These are phyloP conservation scores for Cyclophora punctaria DNA, from an alignment of 2,888 invertebrate species.

Conservation along the genomic window DNA sequence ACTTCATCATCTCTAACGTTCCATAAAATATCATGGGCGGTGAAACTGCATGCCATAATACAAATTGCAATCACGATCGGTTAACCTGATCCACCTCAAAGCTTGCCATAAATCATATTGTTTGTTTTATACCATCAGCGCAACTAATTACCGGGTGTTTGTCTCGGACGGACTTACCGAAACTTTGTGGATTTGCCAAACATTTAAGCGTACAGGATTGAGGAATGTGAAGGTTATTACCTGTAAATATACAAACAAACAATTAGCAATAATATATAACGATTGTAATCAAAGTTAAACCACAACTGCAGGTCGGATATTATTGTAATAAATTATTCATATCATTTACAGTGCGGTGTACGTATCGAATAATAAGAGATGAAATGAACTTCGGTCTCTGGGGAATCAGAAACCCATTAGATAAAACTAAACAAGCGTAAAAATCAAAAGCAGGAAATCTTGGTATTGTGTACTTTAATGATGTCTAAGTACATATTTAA, in stretches of 20 bases:
- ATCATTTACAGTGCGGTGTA: no score
- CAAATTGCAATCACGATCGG: no score
- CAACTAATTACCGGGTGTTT: slow-evolving; percentile 49
- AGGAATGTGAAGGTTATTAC: slow-evolving; percentile 71
- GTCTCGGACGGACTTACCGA: slow-evolving; percentile 57
- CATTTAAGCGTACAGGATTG: slow-evolving; percentile 55
- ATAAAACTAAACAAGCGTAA: no score
- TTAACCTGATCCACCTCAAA: no score
- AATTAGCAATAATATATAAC: slow-evolving; percentile 29
- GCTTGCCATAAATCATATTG: slow-evolving; percentile 11
- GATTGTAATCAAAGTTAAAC: no score
- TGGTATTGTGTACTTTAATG: slow-evolving; percentile 10
- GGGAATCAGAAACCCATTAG: no score
- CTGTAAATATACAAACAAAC: slow-evolving; percentile 63
- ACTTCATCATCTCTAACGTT: no score
- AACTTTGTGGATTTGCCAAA: slow-evolving; percentile 60
- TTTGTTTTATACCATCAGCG: slow-evolving; percentile 23
- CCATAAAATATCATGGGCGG: no score
- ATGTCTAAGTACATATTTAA: slow-evolving; percentile 2
- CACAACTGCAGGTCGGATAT: no score
- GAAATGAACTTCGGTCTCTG: no score
- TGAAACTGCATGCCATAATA: no score
- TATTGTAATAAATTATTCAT: no score
- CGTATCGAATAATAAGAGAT: not conserved
- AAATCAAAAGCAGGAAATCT: slow-evolving; percentile 5